Conservation (phyloP, 2,797 vertebrate species). For the Peromyscus nudipes region DNA sequence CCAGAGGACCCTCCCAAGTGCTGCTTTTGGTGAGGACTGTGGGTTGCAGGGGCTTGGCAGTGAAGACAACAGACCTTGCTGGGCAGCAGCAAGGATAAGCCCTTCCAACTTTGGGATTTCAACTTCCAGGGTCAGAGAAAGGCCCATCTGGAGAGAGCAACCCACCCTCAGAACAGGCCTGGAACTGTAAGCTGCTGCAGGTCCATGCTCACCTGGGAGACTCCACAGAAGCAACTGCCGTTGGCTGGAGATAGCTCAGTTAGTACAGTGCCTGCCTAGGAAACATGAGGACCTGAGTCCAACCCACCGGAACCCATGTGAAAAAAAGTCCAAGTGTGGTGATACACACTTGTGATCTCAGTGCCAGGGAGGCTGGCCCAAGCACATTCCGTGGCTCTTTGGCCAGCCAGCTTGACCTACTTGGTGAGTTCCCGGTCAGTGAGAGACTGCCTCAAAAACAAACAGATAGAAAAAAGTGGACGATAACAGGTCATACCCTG, state of each 20-base stretch:
- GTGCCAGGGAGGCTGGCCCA: not conserved
- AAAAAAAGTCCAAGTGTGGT: not conserved
- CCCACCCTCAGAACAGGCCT: not conserved
- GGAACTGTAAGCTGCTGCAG: not conserved
- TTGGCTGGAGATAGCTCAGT: not conserved
- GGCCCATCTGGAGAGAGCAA: not conserved
- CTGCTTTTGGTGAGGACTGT: not conserved
- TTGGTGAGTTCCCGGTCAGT: not conserved
- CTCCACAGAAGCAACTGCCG: not conserved
- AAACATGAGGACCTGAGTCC: not conserved
- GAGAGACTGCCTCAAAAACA: not conserved
- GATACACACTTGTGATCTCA: not conserved
- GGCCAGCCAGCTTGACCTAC: not conserved
- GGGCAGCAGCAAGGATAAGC: not conserved
- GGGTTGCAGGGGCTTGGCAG: not conserved
- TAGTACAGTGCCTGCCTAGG: not conserved
- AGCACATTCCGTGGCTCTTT: not conserved
- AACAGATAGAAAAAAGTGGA: not conserved
- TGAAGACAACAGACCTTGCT: not conserved
- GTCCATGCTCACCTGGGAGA: not conserved
- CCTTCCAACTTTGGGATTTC: not conserved
- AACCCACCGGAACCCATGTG: not conserved
- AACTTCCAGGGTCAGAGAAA: not conserved
- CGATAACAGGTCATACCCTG: too few species aligned
- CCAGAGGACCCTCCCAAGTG: not conserved